Conservation (phyloP, 2,888 invertebrate species). For the Conus canariensis region DNA sequence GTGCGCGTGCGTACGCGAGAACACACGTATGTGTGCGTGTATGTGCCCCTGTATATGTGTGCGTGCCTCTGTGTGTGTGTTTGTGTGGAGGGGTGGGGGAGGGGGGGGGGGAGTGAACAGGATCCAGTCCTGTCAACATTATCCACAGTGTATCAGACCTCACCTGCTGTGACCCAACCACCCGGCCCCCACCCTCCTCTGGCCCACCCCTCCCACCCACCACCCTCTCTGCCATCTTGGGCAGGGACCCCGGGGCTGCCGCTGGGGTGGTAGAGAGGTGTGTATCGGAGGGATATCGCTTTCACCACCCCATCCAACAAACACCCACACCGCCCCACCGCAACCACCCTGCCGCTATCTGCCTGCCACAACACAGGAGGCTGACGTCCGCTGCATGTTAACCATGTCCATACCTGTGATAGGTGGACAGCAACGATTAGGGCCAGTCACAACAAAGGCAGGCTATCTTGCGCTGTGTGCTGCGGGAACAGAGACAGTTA, state of each 20-base stretch:
- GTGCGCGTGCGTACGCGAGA: no score
- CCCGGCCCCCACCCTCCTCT: no score
- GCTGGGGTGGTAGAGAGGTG: neutral
- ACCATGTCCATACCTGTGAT: neutral
- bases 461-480: neutral
- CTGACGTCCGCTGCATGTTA: neutral
- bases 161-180: no score
- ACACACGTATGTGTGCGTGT: no score
- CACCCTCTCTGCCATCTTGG: no score
- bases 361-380: neutral
- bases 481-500: neutral
- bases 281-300: slow-evolving; percentile 14
- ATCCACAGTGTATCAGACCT: neutral
- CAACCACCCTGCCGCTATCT: neutral
- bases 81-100: no score
- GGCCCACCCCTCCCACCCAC: no score
- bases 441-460: neutral
- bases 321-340: neutral
- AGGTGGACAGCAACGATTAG: neutral
- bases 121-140: neutral
- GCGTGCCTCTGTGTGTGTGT: no score
- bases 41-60: no score
- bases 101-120: no score
- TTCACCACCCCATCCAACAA: neutral
- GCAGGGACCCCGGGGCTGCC: no score